Evolutionary conservation across 1,140 invertebrate genomes (phyloP).

Genomic region (Meloidogyne exigua): DNA sequence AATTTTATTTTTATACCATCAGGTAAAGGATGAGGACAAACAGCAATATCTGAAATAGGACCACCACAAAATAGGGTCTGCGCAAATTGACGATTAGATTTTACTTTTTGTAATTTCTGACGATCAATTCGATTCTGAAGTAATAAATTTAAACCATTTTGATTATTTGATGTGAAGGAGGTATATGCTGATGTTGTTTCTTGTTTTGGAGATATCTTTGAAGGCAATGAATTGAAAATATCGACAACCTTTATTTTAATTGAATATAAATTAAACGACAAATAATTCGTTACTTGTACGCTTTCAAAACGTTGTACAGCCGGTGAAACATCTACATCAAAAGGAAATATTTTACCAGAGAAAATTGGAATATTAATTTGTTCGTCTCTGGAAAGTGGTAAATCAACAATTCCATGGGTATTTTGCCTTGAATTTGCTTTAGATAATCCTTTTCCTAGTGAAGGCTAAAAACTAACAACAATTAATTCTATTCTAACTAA

Average conservation of each 20-base stretch:
- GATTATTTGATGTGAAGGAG: no score
- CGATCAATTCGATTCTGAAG: neutral
- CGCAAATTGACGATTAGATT: neutral
- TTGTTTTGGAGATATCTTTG: neutral
- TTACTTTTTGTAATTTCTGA: conserved; percentile 5
- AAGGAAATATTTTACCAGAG: neutral
- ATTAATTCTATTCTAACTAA: neutral
- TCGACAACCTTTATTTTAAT: conserved; percentile 14
- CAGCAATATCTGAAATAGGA: conserved; percentile 3
- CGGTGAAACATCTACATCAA: conserved; percentile 15
- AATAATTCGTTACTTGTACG: neutral
- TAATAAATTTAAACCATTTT: conserved; percentile 7
- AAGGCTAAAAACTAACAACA: neutral
- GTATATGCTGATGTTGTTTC: neutral
- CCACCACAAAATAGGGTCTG: conserved; percentile 24
- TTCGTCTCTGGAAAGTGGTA: neutral
- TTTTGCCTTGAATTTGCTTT: neutral
- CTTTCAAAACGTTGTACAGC: conserved; percentile 21
- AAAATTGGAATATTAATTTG: conserved; percentile 18
- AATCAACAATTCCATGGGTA: neutral
- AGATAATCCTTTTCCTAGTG: neutral
- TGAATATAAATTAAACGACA: no score
- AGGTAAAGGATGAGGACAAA: conserved; percentile 10
- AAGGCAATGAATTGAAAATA: conserved; percentile 14
- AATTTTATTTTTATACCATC: neutral